Evolutionary conservation across 2,113 vertebrate genomes (phyloP), one percentile per base, ranked within the genome.

Genomic region (Salvator merianae): DNA sequence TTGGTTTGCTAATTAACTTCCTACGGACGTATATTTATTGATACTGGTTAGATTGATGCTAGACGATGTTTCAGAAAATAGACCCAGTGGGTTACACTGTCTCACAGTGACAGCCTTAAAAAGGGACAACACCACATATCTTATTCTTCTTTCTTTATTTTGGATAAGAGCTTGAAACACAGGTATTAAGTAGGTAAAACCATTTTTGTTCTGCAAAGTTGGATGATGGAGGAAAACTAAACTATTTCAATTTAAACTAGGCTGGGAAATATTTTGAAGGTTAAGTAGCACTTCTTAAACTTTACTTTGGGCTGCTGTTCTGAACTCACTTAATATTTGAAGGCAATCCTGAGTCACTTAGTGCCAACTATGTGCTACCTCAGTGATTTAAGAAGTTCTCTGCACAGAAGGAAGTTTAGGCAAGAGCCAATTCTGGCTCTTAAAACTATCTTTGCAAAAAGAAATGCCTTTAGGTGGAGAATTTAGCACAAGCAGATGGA

Each of bases 1-100:
- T 91, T 93, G 92, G 90, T 85, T 92, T 92, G 90, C 92, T 92
- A 90, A 91, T 94, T 93, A 90, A 90, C 89, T 93, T 92, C 91
- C 92, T 93, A 89, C 90, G 85, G 90, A 84, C 88, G 91, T 94
- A 93, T 92, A 93, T 18, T 6, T 90, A 93, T 92, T 91, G 91
- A 89, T 89, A 80, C 90, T 93, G 84, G 89, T 90, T 85, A 88
- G 86, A 86, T 89, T 86, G 86, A 92, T 88, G 90, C 92, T 90
- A 86, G 86, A 85, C 86, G 86, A 88, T 85, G 87, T 91, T 90
- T 88, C 92, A 91, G 81, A 85, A 89, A 90, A 89, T 90, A 83
- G 66, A 86, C 79, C 89, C 88, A 77, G 86, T 91, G 92, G n/a
- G 77, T n/a, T n/a, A 32, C 87, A 63, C n/a, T 14, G 72, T 86